phyloP scores from a whole-genome alignment of 2,797 vertebrate species.

The Pelobates cultripes region DNA sequence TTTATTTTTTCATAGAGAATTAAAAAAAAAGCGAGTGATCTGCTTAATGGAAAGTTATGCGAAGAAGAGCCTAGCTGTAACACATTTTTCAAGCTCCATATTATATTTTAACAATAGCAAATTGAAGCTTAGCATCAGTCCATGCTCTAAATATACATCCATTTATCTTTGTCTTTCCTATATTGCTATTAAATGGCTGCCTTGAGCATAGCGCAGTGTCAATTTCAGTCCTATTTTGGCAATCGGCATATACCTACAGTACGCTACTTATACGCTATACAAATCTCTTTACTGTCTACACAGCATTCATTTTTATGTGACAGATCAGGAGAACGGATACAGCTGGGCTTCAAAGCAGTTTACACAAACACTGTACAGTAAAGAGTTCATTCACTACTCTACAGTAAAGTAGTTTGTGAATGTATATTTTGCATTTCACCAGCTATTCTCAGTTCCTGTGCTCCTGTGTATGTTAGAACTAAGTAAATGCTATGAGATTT shows the following conservation, averaged over 20 bases:
- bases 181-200: background rate
- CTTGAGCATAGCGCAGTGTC: background rate
- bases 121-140: background rate
- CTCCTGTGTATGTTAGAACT: slow-evolving; percentile 18
- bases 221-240: background rate
- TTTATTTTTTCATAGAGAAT: no score
- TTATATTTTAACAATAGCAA: background rate
- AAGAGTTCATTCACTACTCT: no score
- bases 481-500: slow-evolving; percentile 30
- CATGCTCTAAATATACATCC: background rate
- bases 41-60: no score
- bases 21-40: no score
- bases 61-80: background rate
- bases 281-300: background rate
- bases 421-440: slow-evolving; percentile 1
- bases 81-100: background rate
- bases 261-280: slow-evolving; percentile 2
- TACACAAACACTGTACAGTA: slow-evolving; percentile 5
- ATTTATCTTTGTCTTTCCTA: background rate
- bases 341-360: slow-evolving; percentile 12
- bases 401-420: no score
- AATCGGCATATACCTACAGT: background rate
- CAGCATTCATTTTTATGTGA: slow-evolving; percentile 1
- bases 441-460: slow-evolving; percentile 11
- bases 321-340: slow-evolving; percentile 3